Percentiles rank a stretch among this genome's conserved stretches.
Conservation (phyloP, 2,888 invertebrate species). For the Melanostoma scalare region DNA sequence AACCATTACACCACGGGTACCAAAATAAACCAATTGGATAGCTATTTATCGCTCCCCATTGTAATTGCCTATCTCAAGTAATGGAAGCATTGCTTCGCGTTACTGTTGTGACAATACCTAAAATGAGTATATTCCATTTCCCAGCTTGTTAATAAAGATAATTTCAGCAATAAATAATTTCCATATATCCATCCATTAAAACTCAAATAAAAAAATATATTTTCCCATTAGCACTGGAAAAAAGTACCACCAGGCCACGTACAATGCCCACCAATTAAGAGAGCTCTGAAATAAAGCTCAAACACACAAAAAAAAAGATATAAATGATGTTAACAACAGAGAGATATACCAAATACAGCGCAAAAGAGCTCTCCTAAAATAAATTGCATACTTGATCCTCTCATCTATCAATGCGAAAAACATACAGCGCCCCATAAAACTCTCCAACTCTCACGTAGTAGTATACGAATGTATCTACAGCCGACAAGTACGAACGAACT, state of each 20-base stretch:
- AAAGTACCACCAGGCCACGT: conserved; percentile 2
- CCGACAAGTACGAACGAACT: not conserved
- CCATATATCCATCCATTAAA: too few relatives aligned
- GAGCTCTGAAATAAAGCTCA: conserved; percentile 31
- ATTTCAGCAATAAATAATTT: too few relatives aligned
- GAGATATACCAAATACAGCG: conserved; percentile 7
- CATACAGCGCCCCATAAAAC: conserved; percentile 13
- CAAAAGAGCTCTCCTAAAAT: conserved; percentile 58
- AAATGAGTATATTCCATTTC: too few relatives aligned
- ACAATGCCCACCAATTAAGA: conserved; percentile 50
- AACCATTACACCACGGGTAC: too few relatives aligned
- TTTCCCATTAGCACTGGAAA: conserved; percentile 2
- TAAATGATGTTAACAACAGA: conserved; percentile 8
- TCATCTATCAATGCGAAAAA: conserved; percentile 60
- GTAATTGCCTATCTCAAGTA: too few relatives aligned
- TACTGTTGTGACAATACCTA: too few relatives aligned
- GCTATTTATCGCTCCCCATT: too few relatives aligned
- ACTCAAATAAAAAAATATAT: too few relatives aligned
- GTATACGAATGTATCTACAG: conserved; percentile 3
- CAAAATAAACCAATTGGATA: too few relatives aligned
- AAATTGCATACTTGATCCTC: conserved; percentile 67
- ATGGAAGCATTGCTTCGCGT: too few relatives aligned
- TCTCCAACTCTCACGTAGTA: conserved; percentile 2
- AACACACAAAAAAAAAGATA: conserved; percentile 2
- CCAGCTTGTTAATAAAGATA: too few relatives aligned